Evolutionary conservation across 2,888 invertebrate genomes (phyloP).

Genomic region (Neoaliturus tenellus): DNA sequence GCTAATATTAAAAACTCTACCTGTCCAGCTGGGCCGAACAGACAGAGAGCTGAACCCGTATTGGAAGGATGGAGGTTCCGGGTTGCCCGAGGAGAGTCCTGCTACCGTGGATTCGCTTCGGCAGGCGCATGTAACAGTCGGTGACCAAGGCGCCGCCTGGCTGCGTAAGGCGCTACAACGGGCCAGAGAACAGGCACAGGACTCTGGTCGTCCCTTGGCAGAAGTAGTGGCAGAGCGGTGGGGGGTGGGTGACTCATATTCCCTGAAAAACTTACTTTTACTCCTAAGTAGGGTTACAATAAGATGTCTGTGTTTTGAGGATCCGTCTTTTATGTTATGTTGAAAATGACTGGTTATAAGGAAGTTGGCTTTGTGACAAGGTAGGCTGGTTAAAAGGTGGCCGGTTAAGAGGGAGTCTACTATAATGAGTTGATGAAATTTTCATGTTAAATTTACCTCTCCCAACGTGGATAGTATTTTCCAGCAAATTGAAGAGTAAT

Average conservation of each 20-base stretch:
- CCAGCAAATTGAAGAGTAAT: too few species aligned
- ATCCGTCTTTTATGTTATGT: too few species aligned
- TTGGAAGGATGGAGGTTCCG: conserved; percentile 93
- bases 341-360: too few species aligned
- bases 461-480: too few species aligned
- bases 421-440: too few species aligned
- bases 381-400: too few species aligned
- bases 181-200: conserved; percentile 75
- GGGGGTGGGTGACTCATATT: conserved; percentile 74
- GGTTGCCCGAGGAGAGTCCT: conserved; percentile 78
- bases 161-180: conserved; percentile 75
- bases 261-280: too few species aligned
- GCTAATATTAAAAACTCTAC: not conserved
- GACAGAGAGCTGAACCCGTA: conserved; percentile 91
- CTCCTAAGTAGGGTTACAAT: too few species aligned
- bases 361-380: too few species aligned
- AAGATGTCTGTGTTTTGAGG: too few species aligned
- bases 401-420: too few species aligned
- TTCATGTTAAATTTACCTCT: too few species aligned
- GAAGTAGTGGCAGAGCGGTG: conserved; percentile 77
- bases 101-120: conserved; percentile 2
- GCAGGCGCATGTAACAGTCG: conserved; percentile 68
- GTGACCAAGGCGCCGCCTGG: conserved; percentile 76
- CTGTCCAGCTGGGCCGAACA: conserved; percentile 79
- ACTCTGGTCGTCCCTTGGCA: conserved; percentile 74